These are phyloP conservation scores for Tetragonula carbonaria DNA, from an alignment of 2,888 invertebrate genomes.

Conservation along the genomic window DNA sequence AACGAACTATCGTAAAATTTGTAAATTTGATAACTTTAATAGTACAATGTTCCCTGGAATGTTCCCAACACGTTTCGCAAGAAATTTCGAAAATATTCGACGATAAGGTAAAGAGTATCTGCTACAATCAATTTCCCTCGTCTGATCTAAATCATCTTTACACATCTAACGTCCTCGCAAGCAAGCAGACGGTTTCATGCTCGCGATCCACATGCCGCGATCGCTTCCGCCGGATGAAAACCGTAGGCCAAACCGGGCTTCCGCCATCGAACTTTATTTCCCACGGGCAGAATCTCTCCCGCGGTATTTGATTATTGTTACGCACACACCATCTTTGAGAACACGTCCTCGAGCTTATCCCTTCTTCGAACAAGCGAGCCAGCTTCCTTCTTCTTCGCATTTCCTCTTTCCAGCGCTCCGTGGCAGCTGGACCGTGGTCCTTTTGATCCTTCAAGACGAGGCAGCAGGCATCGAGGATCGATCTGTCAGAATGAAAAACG, in stretches of 20 bases:
- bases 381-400: background rate
- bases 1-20: no score
- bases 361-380: background rate
- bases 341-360: background rate
- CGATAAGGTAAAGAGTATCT: no score
- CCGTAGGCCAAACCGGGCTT: background rate
- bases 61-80: no score
- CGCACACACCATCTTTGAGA: constrained; percentile 19
- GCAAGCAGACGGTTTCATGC: constrained; percentile 7
- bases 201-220: background rate
- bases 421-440: background rate
- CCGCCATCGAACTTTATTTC: constrained; percentile 50
- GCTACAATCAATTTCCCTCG: no score
- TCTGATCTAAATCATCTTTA: constrained; percentile 8
- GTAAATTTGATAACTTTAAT: no score
- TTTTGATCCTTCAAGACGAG: constrained; percentile 43
- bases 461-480: constrained; percentile 43
- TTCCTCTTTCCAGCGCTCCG: constrained; percentile 10
- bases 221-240: constrained; percentile 14
- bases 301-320: constrained; percentile 53
- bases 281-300: constrained; percentile 34
- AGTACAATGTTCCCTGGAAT: no score
- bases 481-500: constrained; percentile 44
- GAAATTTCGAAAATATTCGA: no score
- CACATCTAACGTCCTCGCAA: background rate